Percentiles rank a stretch among this genome's conserved stretches.
Evolutionary conservation across 2,797 vertebrate species (phyloP).

Genomic region (Botia almorhae): DNA sequence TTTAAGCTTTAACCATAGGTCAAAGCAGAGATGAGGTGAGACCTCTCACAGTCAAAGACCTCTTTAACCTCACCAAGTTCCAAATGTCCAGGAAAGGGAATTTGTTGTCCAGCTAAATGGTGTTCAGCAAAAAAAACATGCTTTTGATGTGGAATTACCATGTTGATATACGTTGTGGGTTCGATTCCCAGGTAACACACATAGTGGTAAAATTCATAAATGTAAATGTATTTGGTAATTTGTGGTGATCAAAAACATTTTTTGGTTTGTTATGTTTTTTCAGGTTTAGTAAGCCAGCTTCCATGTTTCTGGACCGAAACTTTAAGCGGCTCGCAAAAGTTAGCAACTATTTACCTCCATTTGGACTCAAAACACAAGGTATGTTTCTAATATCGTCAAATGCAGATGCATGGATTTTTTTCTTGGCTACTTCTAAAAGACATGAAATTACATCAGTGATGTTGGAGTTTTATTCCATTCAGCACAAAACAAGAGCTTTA

Average conservation of each 20-base stretch:
- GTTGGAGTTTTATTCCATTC: neutral
- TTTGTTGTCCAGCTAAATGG: conserved; percentile 4
- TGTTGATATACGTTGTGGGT: too few species aligned
- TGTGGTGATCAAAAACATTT: too few species aligned
- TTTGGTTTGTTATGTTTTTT: conserved; percentile 44
- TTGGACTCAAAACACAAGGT: conserved; percentile 94
- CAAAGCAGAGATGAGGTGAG: conserved; percentile 42
- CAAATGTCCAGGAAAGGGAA: conserved; percentile 9
- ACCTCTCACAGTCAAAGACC: conserved; percentile 39
- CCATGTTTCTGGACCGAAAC: conserved; percentile 90
- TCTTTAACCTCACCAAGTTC: conserved; percentile 27
- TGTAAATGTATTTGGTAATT: too few species aligned
- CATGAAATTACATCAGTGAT: neutral
- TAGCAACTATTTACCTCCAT: conserved; percentile 85
- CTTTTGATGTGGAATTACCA: too few species aligned
- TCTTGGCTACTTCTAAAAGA: neutral
- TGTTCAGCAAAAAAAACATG: too few species aligned
- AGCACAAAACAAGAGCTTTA: conserved; percentile 32
- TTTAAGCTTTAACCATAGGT: conserved; percentile 56
- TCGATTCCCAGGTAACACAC: too few species aligned
- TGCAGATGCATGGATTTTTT: neutral
- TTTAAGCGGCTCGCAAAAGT: conserved; percentile 86
- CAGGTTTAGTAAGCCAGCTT: conserved; percentile 88
- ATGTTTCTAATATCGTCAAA: conserved; percentile 47
- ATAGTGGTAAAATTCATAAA: too few species aligned